Evolutionary conservation across 2,797 vertebrate species (phyloP).

Genomic region (Gadopsis marmoratus): DNA sequence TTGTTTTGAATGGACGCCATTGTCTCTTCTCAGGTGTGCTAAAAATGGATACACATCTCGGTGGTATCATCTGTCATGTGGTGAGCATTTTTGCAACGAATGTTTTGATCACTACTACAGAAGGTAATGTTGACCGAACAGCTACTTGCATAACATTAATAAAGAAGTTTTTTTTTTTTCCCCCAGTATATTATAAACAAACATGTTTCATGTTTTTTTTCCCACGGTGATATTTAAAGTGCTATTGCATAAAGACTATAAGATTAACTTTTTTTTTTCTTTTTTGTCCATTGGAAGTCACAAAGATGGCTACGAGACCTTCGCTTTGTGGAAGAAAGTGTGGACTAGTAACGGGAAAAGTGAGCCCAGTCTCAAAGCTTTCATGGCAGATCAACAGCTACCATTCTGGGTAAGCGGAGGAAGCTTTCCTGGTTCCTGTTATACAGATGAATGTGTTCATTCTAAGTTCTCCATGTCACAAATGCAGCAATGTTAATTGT

Average conservation of each 20-base stretch:
- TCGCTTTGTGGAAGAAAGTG: slow-evolving; percentile 93
- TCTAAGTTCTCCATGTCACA: neutral
- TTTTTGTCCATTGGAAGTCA: slow-evolving; percentile 84
- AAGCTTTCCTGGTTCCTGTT: neutral
- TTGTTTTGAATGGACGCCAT: neutral
- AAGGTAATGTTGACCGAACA: slow-evolving; percentile 85
- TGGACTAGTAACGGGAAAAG: slow-evolving; percentile 99
- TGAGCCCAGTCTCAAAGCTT: slow-evolving; percentile 97
- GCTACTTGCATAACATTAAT: neutral
- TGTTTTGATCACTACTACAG: slow-evolving; percentile 99
- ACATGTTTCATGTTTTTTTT: neutral
- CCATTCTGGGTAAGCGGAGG: slow-evolving; percentile 93
- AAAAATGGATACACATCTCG: slow-evolving; percentile 98
- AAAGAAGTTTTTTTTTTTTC: neutral
- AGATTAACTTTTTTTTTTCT: neutral
- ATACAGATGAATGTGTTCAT: neutral
- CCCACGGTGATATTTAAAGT: neutral
- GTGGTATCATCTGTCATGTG: slow-evolving; percentile 99
- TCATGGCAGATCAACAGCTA: slow-evolving; percentile 98
- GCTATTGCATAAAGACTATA: neutral
- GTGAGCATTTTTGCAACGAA: slow-evolving; percentile 99
- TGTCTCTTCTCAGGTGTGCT: slow-evolving; percentile 89
- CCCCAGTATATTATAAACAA: neutral
- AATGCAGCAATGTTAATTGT: neutral
- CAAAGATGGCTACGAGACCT: slow-evolving; percentile 97